phyloP scores from a whole-genome alignment of 2,888 invertebrate species.

The Drosophila paracracens region DNA sequence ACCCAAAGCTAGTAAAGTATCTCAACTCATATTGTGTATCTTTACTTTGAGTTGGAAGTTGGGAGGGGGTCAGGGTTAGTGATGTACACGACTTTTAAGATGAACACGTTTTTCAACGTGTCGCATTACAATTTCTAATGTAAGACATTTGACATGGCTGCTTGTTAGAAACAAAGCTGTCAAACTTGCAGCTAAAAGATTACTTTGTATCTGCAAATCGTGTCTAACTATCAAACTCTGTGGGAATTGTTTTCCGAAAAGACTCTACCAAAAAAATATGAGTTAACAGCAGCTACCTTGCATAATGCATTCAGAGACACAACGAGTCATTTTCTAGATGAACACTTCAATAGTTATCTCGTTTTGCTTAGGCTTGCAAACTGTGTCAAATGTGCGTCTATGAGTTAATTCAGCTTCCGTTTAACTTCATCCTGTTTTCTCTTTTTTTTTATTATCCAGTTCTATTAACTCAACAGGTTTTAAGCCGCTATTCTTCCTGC shows the following conservation, averaged over 20 bases:
- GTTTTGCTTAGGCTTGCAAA: not conserved
- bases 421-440: slow-evolving; percentile 29
- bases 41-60: slow-evolving; percentile 17
- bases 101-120: slow-evolving; percentile 74
- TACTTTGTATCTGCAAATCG: slow-evolving; percentile 19
- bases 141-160: slow-evolving; percentile 57
- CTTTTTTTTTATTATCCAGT: slow-evolving; percentile 13
- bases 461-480: slow-evolving; percentile 39
- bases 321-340: not conserved
- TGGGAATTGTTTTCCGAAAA: not conserved
- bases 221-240: slow-evolving; percentile 14
- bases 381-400: not conserved
- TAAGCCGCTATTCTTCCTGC: slow-evolving; percentile 5
- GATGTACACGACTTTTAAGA: slow-evolving; percentile 66
- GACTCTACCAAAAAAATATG: not conserved
- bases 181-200: slow-evolving; percentile 46
- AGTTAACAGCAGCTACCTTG: not conserved
- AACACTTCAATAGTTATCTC: not conserved
- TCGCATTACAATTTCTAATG: slow-evolving; percentile 81
- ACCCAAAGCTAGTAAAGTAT: slow-evolving; percentile 47
- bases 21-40: slow-evolving; percentile 45
- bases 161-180: slow-evolving; percentile 57
- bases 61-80: not conserved
- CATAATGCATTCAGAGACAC: not conserved
- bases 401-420: slow-evolving; percentile 20